Evolutionary conservation across 2,888 invertebrate species (phyloP).

Genomic region (Acleris sparsana): DNA sequence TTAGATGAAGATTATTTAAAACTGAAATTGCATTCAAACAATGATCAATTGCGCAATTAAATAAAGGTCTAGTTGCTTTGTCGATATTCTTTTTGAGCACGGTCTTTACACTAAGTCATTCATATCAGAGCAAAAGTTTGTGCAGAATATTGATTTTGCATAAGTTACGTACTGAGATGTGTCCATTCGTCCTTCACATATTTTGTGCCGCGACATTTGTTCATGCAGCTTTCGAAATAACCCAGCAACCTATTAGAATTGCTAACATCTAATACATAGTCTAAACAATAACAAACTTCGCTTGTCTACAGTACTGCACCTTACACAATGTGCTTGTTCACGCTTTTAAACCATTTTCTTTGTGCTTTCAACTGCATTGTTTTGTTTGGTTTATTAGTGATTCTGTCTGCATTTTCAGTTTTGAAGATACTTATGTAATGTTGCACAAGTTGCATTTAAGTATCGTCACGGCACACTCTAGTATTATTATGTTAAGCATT

Average conservation of each 20-base stretch:
- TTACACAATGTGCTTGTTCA: conserved; percentile 49
- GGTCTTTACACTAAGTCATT: too few species aligned
- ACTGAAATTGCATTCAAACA: too few species aligned
- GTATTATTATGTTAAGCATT: not conserved
- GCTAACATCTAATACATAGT: conserved; percentile 33
- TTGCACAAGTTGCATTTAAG: conserved; percentile 2
- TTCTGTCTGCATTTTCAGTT: conserved; percentile 25
- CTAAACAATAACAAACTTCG: conserved; percentile 39
- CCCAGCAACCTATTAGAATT: conserved; percentile 21
- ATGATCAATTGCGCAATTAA: too few species aligned
- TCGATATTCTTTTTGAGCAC: too few species aligned
- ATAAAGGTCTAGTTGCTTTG: too few species aligned
- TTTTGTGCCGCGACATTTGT: conserved; percentile 24
- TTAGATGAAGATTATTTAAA: too few species aligned
- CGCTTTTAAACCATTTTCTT: conserved; percentile 48
- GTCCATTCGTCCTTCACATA: conserved; percentile 28
- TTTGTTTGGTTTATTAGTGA: conserved; percentile 46
- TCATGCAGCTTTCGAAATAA: conserved; percentile 27
- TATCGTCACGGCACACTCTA: not conserved
- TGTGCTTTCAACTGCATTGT: conserved; percentile 46
- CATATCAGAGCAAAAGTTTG: not conserved
- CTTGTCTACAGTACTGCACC: conserved; percentile 43
- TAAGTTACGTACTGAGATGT: conserved; percentile 23
- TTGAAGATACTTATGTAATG: conserved; percentile 20
- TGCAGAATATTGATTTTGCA: conserved; percentile 22